Evolutionary conservation across 2,113 vertebrate species (phyloP), one percentile per base, ranked within the genome.

Genomic region (Syngnathus typhle): DNA sequence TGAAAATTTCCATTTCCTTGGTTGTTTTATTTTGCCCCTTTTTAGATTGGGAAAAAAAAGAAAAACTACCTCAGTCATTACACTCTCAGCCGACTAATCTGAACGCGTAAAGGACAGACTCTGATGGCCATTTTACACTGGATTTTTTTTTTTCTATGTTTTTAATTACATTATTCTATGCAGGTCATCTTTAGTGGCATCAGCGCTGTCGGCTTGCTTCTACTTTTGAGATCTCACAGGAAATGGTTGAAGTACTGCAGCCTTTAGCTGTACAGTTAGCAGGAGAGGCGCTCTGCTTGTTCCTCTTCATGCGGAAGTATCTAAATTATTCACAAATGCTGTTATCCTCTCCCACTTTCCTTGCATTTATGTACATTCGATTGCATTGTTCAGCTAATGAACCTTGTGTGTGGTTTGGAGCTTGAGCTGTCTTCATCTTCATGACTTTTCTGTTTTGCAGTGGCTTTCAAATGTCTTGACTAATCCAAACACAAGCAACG

Each of bases 41-140:
- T 63, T 15, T 38, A 10, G 1, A 38, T 47, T 6, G 5, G 21
- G 10, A 80, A 77, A 84, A 85, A 78, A 84, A 85, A 87, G 81
- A 89, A 78, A 89, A 91, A 88, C 91, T 92, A 92, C 91, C 90
- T 92, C 89, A 92, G 90, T 90, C 89, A 89, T 86, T 85, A 77
- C 21, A 78, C 82, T 84, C 67, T 79, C 76, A 74, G 82, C 83
- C 81, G 86, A 89, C 87, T 90, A 84, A 89, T 76, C 85, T 9
- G 41, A 83, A 82, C 80, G 61, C 76, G 55, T 58, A 75, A 80
- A 55, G 59, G 76, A 74, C n/a, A 79, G 66, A 74, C 65, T 76
- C 71, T 81, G 66, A 86, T 74, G 73, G 79, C 77, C 78, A 76
- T 85, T 84, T 88, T 82, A 89, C 88, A 89, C 88, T 89, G 88